Evolutionary conservation across 2,888 invertebrate species (phyloP).

Genomic region (Pegoplata infirma): DNA sequence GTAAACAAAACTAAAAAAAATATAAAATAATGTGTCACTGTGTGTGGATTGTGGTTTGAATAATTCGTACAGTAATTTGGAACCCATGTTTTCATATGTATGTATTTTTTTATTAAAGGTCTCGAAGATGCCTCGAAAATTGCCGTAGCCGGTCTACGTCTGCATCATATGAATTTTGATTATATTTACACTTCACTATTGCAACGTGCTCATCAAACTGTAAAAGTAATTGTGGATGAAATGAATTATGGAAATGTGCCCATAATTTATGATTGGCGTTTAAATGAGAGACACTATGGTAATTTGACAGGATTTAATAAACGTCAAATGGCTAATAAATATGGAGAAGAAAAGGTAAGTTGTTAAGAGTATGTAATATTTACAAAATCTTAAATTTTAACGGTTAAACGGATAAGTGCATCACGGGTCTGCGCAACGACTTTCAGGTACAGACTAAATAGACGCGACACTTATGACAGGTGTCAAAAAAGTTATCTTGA

Average conservation of each 20-base stretch:
- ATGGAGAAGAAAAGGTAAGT: slow-evolving; percentile 87
- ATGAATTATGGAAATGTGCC: slow-evolving; percentile 84
- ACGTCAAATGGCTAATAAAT: slow-evolving; percentile 89
- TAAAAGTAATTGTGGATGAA: slow-evolving; percentile 83
- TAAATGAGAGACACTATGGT: slow-evolving; percentile 93
- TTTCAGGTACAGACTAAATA: too few species aligned
- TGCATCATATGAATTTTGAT: slow-evolving; percentile 86
- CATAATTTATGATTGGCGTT: slow-evolving; percentile 86
- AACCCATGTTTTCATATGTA: too few species aligned
- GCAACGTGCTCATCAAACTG: slow-evolving; percentile 87
- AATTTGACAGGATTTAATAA: slow-evolving; percentile 91
- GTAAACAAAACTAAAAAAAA: slow-evolving; percentile 75
- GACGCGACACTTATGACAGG: too few species aligned
- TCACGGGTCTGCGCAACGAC: too few species aligned
- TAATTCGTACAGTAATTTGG: not conserved
- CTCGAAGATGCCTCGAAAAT: slow-evolving; percentile 72
- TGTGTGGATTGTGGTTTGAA: not conserved
- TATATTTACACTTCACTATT: slow-evolving; percentile 89
- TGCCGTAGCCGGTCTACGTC: slow-evolving; percentile 84
- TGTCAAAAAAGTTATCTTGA: too few species aligned
- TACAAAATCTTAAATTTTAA: too few species aligned
- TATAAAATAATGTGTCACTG: not conserved
- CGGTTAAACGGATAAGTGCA: too few species aligned
- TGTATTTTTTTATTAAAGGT: slow-evolving; percentile 65
- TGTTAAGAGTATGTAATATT: not conserved